Base-by-base conservation (phyloP, 2,797 vertebrate species). In the Spheniscus humboldti region DNA sequence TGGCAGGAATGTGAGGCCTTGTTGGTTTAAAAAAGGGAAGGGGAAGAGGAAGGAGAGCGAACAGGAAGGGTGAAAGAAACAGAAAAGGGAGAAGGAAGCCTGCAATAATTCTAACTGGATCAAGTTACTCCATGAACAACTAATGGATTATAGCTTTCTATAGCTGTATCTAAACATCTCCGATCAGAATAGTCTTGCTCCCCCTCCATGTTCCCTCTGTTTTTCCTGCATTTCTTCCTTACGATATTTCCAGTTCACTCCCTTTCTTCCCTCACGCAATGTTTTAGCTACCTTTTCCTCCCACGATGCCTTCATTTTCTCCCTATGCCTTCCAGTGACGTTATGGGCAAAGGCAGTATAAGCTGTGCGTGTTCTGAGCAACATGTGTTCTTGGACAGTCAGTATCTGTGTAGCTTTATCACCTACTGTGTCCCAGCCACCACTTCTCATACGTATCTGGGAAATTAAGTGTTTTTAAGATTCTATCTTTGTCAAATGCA, bases 1-100 rank as follows among this genome's bases (percentile, higher is more conserved):
- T 83, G 45, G 62, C 37, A 89, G 75, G 77, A 92, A 94, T 45
- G 72, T 57, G 62, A 93, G 75, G 78, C 60, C 24, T 80, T 90
- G 39, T 92, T 94, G 5, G 6, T 60, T 71, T 80, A 33, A 64
- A 71, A 86, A 64, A 17, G 8, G 33, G 56, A 71, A 52, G 33
- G 20, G 11, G 11, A 84, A 67, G 24, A 13, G 10, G n/a, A 79
- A 73, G 28, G 7, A 68, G 5, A 52, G 31, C 39, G 19, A 72
- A 39, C 17, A 53, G 63, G 31, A 50, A 77, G 18, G 8, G 10
- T 9, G 27, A 57, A 75, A 75, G 57, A 48, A 86, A 52, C 3
- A 47, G 18, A 56, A 85, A 74, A 69, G 67, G 75, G 59, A 68
- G 52, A 83, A 77, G 80, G 66, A 57, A 83, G 37, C 73, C 55